Base-by-base conservation (phyloP, 2,113 vertebrate genomes). In the Astur gentilis region DNA sequence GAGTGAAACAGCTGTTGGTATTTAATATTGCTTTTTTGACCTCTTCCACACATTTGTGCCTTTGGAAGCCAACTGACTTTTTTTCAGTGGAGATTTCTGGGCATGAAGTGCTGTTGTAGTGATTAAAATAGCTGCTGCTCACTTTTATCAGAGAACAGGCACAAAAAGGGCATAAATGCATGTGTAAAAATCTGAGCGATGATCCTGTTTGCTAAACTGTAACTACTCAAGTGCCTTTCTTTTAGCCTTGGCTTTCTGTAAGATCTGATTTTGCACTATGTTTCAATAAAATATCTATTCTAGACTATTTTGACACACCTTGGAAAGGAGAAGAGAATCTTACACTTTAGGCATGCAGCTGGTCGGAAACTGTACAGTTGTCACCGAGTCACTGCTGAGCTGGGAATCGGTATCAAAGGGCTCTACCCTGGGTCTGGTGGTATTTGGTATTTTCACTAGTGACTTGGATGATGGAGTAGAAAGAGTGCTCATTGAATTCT, bases 1-100 rank as follows among this genome's bases (percentile, higher is more conserved):
- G 45, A 73, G 15, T 34, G 45, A 86, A 93, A 72, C 49, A 93
- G 40, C 44, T 64, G 61, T 72, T 82, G 47, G 25, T 76, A 61
- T 90, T 92, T 69, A 61, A 60, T 95, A 34, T 12, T 32, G 34
- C 42, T 86, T 92, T 88, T 54, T 92, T 76, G 55, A 65, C 54
- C 29, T 36, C 16, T 90, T 81, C 78, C 50, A 82, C 22, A 47
- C 31, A 67, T 82, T 81, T 40, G 31, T 82, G 27, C 32, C 26
- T 91, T 89, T 78, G 14, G 42, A 94, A 93, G 47, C 14, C 47
- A 82, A 31, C 3, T 42, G 40, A 47, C 21, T 57, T 88, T 84
- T 84, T 73, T 88, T 54, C 62, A 65, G 40, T 52, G 83, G 71
- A 65, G n/a, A 32, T 78, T 91, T 91, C 73, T 92, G 67, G 21